These are phyloP conservation scores for Heptranchias perlo DNA, from an alignment of 2,113 vertebrate genomes.

Conservation along the genomic window DNA sequence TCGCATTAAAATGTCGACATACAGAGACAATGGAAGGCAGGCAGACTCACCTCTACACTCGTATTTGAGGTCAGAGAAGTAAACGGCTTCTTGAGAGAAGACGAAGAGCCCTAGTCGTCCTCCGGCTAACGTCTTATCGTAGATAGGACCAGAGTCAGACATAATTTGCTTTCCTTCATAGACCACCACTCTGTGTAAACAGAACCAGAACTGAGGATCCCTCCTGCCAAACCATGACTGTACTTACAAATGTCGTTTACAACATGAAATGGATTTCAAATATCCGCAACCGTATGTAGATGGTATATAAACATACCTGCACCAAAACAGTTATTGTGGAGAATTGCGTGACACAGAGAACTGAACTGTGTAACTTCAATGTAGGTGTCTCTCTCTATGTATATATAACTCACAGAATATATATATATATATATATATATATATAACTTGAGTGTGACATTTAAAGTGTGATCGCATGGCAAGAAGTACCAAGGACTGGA, in stretches of 20 bases:
- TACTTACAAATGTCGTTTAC: neutral
- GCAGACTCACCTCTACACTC: constrained; percentile 88
- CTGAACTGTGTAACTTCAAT: neutral
- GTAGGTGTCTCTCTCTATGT: neutral
- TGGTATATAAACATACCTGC: neutral
- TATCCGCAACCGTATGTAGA: neutral
- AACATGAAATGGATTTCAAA: neutral
- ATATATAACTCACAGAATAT: neutral
- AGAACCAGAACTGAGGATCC: neutral
- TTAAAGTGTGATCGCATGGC: no score
- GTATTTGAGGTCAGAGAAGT: constrained; percentile 98
- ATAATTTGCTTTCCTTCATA: constrained; percentile 97
- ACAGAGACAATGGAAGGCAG: neutral
- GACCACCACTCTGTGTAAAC: constrained; percentile 75
- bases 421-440: neutral
- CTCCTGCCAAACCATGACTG: neutral
- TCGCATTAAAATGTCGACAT: neutral
- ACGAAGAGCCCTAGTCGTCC: constrained; percentile 93
- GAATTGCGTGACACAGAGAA: neutral
- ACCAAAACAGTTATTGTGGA: neutral
- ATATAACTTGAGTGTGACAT: neutral
- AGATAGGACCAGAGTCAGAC: constrained; percentile 90
- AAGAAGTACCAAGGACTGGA: no score
- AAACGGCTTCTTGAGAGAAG: constrained; percentile 96
- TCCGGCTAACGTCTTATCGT: constrained; percentile 87